Conservation (phyloP, 2,113 vertebrate species). For the Passer montanus region DNA sequence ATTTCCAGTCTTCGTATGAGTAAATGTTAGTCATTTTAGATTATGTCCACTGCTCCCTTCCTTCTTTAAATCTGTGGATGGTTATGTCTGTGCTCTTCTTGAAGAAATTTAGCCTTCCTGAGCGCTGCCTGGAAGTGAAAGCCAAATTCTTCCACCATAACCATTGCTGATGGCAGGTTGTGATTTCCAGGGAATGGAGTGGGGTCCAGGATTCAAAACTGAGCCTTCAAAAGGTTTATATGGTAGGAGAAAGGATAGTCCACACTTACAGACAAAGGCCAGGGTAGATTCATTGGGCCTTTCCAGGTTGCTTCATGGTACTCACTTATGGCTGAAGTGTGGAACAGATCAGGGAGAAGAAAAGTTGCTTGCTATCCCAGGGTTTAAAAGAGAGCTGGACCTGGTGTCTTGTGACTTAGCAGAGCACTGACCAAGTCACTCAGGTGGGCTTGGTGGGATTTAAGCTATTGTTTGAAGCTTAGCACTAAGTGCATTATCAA, state of each 20-base stretch:
- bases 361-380: not conserved
- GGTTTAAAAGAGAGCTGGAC: not conserved
- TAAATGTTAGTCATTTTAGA: not conserved
- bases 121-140: not conserved
- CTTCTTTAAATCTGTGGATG: not conserved
- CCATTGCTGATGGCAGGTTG: not conserved
- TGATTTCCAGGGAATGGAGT: not conserved
- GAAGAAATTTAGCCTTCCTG: not conserved
- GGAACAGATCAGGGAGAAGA: not conserved
- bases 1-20: constrained; percentile 1
- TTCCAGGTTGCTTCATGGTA: not conserved
- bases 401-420: not conserved
- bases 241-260: not conserved
- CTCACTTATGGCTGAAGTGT: accelerated
- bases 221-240: not conserved
- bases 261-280: not conserved
- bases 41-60: not conserved
- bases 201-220: not conserved
- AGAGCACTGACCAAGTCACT: not conserved
- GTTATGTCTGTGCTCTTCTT: not conserved
- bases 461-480: not conserved
- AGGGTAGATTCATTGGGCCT: not conserved
- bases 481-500: not conserved
- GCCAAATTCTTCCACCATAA: not conserved
- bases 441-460: not conserved